Base-by-base conservation (phyloP, 2,113 vertebrate species). In the Macquaria ambigua region DNA sequence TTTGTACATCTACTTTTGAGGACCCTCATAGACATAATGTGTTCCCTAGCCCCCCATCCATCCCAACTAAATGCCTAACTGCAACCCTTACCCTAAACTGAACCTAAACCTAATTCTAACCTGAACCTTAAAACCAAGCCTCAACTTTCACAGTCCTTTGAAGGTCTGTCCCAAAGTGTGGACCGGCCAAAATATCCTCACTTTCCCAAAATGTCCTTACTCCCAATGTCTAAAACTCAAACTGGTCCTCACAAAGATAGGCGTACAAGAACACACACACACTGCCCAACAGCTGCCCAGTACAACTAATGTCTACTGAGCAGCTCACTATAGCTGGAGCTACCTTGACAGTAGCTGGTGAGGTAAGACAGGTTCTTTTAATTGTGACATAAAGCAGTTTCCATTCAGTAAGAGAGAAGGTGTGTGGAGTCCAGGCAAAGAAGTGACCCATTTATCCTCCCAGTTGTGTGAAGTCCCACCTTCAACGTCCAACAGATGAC, bases 391-490 rank as follows among this genome's bases (percentile, higher is more conserved):
- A 11, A 71, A 75, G 48, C 20, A 0, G 16, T 21, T 62, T 5
- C 68, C 55, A 15, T 31, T 74, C 31, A 67, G 14, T 20, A 4
- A 25, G 5, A 61, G 15, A 21, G 15, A 61, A 28, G 7, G 8
- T 55, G 63, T 81, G 43, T 31, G 6, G 21, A 55, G 56, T 85
- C 78, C 55, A 68, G 18, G 15, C 0, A 75, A 50, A 70, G 16
- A 56, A 25, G 50, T n/a, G 20, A 58, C 28, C 25, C 14, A 6
- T 74, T 58, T 23, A 8, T 76, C 70, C 41, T 71, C 67, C 61
- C 31, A 62, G 23, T 4, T 71, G 34, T 50, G 52, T 82, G 8
- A 77, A 61, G 69, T 81, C 71, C 12, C 76, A 69, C 59, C 63
- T 66, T 58, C 62, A 74, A 7, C 11, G 23, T 71, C 28, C 53